A percentile compares a stretch with the other conserved stretches of the same genome.
Evolutionary conservation across 2,113 vertebrate species (phyloP).

Genomic region (Calypte anna): DNA sequence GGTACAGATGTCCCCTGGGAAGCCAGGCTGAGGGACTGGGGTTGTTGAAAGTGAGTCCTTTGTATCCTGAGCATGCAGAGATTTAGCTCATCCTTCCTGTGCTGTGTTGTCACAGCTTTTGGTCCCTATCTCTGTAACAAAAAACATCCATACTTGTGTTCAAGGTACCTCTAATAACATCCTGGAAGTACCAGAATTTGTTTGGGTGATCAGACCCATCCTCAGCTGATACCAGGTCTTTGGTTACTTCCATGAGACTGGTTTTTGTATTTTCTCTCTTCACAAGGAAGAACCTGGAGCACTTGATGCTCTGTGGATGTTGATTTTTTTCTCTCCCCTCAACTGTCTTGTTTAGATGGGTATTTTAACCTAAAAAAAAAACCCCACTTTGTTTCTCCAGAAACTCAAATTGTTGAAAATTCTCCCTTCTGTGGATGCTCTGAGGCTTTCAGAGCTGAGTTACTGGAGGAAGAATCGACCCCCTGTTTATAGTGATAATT

Average conservation of each 20-base stretch:
- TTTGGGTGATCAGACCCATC: background rate
- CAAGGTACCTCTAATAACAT: background rate
- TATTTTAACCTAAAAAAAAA: background rate
- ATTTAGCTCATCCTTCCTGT: background rate
- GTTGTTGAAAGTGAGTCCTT: background rate
- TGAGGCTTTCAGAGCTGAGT: background rate
- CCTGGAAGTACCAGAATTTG: background rate
- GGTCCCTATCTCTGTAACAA: background rate
- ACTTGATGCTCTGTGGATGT: background rate
- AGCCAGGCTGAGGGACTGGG: no score
- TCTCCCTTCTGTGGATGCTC: background rate
- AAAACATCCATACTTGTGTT: background rate
- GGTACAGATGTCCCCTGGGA: no score
- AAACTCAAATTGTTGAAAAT: background rate
- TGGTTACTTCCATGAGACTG: background rate
- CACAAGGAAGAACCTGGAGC: background rate
- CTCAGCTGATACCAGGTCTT: background rate
- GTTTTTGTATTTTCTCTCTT: background rate
- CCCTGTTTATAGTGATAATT: background rate
- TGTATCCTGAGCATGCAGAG: no score
- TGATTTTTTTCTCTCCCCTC: background rate
- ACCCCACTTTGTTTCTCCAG: background rate
- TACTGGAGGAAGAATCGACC: background rate
- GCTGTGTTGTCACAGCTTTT: background rate
- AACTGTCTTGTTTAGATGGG: background rate